A percentile compares a stretch with the other conserved stretches of the same genome.
These are phyloP conservation scores for Prunella strophiata DNA, from an alignment of 2,797 vertebrate genomes.

Conservation along the genomic window DNA sequence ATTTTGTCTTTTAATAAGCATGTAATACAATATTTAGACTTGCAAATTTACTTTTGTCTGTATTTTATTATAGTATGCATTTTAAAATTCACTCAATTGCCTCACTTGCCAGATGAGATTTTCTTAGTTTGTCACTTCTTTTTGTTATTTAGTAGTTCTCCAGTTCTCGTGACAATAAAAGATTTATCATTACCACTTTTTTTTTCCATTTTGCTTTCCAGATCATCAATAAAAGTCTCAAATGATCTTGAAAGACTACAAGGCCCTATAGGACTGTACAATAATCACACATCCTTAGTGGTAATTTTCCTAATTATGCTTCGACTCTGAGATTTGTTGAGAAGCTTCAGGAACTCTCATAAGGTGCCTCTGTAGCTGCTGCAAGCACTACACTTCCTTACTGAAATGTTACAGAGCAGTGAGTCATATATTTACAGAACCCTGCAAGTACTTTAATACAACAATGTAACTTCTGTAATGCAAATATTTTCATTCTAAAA, in stretches of 20 bases:
- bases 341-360: not conserved
- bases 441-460: not conserved
- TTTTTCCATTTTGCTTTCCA: not conserved
- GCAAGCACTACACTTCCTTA: not conserved
- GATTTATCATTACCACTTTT: not conserved
- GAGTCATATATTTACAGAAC: not conserved
- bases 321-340: not conserved
- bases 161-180: not conserved
- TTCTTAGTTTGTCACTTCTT: not conserved
- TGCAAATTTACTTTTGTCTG: conserved; percentile 36
- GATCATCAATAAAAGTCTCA: not conserved
- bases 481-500: not conserved
- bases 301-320: not conserved
- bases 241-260: not conserved
- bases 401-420: not conserved
- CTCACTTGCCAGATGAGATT: not conserved
- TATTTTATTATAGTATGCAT: not conserved
- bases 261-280: not conserved
- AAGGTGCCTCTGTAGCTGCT: not conserved
- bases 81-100: conserved; percentile 38
- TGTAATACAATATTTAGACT: conserved; percentile 34
- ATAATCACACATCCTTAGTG: not conserved
- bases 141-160: not conserved
- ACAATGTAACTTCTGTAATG: not conserved
- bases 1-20: conserved; percentile 36